Base-by-base conservation (phyloP, 2,113 vertebrate genomes). In the Panthera tigris region DNA sequence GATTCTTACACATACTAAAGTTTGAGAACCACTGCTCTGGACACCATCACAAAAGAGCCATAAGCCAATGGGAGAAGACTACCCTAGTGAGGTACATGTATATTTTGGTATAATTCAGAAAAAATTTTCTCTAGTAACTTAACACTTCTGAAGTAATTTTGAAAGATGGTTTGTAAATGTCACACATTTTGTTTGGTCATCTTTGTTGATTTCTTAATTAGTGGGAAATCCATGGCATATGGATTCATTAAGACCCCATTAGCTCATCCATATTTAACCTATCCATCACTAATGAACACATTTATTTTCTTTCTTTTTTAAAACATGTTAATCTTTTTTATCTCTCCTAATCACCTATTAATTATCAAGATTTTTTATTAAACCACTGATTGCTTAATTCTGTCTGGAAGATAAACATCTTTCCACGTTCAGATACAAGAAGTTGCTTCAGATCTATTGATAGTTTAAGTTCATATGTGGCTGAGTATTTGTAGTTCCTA, bases 161-260 rank as follows among this genome's bases (percentile, higher is more conserved):
- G 25, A 84, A 92, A 94, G n/a, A 79, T 79, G 65, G 29, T 94
- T 85, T 96, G 41, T 66, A 89, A 79, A 91, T 57, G 2, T 83
- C 39, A 66, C 6, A 33, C 6, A 83, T 55, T 91, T 90, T 86
- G 74, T 14, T 73, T 79, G 45, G 7, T 41, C 5, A 79, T 48
- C 10, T 61, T 95, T 69, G 41, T 76, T 76, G 45, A 71, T 83
- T 91, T 91, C 36, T 15, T 69, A 71, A 71, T 57, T 91, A 45
- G 33, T 82, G 55, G n/a, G 48, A 92, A 65, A 73, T 79, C 31
- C 84, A 23, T 83, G 81, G 36, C 61, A 61, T 91, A 88, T 84
- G 61, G 41, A 48, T 50, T 83, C 36, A 73, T 57, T 92, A 85
- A 96, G n/a, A 79, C 4, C 31, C 16, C 3, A 36, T 79, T 83